Evolutionary conservation across 2,888 invertebrate genomes (phyloP), one percentile per base, ranked within the genome.

Genomic region (Mythimna albipuncta): DNA sequence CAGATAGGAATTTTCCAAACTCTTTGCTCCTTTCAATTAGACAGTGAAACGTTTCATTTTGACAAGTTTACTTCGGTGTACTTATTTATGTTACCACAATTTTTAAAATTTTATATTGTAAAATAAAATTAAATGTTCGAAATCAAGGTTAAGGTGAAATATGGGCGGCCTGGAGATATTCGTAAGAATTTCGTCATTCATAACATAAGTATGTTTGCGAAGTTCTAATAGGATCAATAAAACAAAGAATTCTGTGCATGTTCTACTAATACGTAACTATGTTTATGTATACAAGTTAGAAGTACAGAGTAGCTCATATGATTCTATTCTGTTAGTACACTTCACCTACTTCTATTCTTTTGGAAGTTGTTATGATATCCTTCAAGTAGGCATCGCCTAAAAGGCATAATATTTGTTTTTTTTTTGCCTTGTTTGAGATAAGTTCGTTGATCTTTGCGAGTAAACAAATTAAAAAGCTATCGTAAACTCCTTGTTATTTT

Each of bases 1-100:
- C n/a, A 54, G 13, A 50, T 32, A 13, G 26, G 0, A 7, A 6
- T 50, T 55, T 26, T 10, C 13, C 13, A 21, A 76, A 54, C 77
- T 81, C 21, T 59, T 68, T 71, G n/a, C 41, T 58, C 21, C 10
- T 10, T 0, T 21, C 7, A 50, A 52, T 61, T 65, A 63, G 81
- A 61, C 65, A 64, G 32, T 38, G 44, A 73, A 57, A 55, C 64
- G 35, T 55, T n/a, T 67, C 16, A 68, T 68, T 80, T 70, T 82
- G 82, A 70, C 72, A 82, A 68, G 69, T 78, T 77, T 72, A 80
- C 59, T 55, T 81, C 55, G 19, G 19, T 19, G n/a, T 69, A 58
- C 32, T 38, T 62, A 16, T 54, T 57, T 59, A 6, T 74, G 16
- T 57, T 26, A 16, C n/a, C 19, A 44, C 21, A 55, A 59, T 70